A percentile compares a stretch with the other conserved stretches of the same genome.
phyloP scores from a whole-genome alignment of 2,797 vertebrate species.

The Otolemur crassicaudatus region DNA sequence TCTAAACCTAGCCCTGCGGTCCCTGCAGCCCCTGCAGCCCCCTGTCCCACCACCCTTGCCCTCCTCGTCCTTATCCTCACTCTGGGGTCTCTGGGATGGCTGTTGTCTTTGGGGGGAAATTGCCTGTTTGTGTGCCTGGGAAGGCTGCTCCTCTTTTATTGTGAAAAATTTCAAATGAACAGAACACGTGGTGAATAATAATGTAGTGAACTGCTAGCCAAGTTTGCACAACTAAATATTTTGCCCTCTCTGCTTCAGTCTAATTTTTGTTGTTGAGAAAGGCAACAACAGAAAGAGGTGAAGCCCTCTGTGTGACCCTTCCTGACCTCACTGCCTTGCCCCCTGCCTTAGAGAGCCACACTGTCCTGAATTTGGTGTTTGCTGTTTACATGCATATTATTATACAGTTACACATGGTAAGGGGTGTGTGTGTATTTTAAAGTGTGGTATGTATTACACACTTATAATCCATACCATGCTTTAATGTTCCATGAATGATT shows the following conservation, averaged over 20 bases:
- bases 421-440: no score
- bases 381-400: background rate
- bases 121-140: background rate
- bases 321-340: background rate
- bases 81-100: background rate
- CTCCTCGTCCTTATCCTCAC: background rate
- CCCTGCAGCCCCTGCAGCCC: background rate
- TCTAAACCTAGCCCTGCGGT: background rate
- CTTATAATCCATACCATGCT: background rate
- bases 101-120: background rate
- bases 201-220: background rate
- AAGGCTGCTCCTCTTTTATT: slow-evolving; percentile 40
- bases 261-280: slow-evolving; percentile 5
- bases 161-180: slow-evolving; percentile 40
- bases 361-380: background rate
- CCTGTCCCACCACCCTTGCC: accelerated
- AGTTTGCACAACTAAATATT: background rate
- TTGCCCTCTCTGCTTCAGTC: background rate
- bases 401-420: background rate
- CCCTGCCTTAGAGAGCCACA: background rate
- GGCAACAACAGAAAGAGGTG: background rate
- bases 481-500: slow-evolving; percentile 21
- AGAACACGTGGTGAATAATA: background rate
- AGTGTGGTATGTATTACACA: background rate
- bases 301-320: background rate